Evolutionary conservation across 2,888 invertebrate species (phyloP).

Genomic region (Kryphioiulus occultus): DNA sequence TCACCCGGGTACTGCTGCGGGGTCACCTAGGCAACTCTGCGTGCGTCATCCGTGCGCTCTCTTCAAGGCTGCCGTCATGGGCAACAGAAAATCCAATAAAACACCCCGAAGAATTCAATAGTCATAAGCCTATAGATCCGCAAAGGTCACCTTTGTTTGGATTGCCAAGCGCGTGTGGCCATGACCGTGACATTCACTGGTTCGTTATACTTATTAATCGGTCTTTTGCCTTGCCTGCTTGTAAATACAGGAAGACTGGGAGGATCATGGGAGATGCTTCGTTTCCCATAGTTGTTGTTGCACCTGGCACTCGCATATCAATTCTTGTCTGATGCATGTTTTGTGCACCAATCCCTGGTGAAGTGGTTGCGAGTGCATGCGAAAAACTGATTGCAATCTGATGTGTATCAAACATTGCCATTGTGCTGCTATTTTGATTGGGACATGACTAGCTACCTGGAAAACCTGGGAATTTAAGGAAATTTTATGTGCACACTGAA

Average conservation of each 20-base stretch:
- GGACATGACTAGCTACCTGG: too few species aligned
- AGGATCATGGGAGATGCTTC: background rate
- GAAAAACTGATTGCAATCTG: background rate
- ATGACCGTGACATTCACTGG: constrained; percentile 4
- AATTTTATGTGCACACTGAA: too few species aligned
- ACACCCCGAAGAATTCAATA: constrained; percentile 17
- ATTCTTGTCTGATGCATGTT: background rate
- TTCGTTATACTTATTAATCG: constrained; percentile 23
- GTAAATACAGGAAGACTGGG: background rate
- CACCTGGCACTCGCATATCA: background rate
- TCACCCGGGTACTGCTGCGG: background rate
- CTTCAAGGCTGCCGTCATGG: constrained; percentile 6
- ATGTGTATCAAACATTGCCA: too few species aligned
- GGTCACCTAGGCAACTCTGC: constrained; percentile 2
- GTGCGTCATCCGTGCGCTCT: background rate
- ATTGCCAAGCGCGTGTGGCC: background rate
- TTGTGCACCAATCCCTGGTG: too few species aligned
- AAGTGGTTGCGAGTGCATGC: too few species aligned
- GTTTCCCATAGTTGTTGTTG: background rate
- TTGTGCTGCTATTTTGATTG: too few species aligned
- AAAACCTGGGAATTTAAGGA: too few species aligned
- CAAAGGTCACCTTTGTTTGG: constrained; percentile 7
- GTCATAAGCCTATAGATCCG: background rate
- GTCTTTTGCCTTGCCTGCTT: background rate
- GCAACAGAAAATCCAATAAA: constrained; percentile 23